Evolutionary conservation across 2,888 invertebrate species (phyloP).

Genomic region (Erebia aethiops): DNA sequence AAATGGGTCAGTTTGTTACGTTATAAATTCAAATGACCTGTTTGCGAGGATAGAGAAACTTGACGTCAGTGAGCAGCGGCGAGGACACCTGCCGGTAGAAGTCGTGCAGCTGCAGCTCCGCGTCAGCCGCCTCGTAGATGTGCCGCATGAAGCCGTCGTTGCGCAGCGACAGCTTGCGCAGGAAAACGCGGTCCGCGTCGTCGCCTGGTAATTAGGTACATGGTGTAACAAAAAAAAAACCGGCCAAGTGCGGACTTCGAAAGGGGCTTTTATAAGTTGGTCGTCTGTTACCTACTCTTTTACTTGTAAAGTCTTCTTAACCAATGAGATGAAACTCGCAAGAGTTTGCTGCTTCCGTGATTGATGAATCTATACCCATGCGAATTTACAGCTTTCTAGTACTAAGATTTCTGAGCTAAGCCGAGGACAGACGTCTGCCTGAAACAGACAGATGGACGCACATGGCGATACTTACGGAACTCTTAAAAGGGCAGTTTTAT

Average conservation of each 20-base stretch:
- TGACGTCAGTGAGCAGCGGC: slow-evolving; percentile 85
- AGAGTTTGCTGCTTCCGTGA: no score
- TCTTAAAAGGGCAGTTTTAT: no score
- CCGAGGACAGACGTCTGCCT: no score
- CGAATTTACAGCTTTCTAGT: no score
- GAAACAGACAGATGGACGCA: no score
- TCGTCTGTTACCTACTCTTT: not conserved
- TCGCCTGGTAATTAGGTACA: slow-evolving; percentile 64
- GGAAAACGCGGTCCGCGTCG: slow-evolving; percentile 85
- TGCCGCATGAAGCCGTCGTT: slow-evolving; percentile 87
- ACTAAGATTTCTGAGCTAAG: no score
- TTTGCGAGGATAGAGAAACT: slow-evolving; percentile 83
- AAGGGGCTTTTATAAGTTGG: no score
- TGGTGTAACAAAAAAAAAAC: no score
- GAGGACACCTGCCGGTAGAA: slow-evolving; percentile 88
- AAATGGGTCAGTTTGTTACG: not conserved
- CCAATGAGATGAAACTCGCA: no score
- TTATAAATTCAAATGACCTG: slow-evolving; percentile 56
- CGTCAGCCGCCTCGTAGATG: slow-evolving; percentile 89
- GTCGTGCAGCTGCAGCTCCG: slow-evolving; percentile 85
- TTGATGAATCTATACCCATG: no score
- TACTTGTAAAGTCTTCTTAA: not conserved
- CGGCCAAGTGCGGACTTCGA: no score
- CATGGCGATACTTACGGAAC: no score
- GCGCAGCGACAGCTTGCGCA: slow-evolving; percentile 85